These are phyloP conservation scores for Rhinatrema bivittatum DNA, from an alignment of 2,797 vertebrate genomes.

Conservation along the genomic window DNA sequence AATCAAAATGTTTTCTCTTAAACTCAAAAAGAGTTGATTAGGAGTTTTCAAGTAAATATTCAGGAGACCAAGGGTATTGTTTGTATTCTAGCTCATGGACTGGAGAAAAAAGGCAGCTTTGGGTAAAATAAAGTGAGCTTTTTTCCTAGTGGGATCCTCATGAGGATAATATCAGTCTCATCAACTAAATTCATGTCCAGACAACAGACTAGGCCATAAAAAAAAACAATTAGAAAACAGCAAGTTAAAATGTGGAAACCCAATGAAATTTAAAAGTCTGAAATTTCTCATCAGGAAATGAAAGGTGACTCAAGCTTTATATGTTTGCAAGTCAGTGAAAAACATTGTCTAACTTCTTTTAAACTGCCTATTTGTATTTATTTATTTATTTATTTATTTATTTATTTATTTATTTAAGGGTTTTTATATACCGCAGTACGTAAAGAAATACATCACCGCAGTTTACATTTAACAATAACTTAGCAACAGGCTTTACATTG, in stretches of 20 bases:
- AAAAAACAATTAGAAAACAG: background rate
- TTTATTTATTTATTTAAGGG: too few species aligned
- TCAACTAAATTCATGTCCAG: background rate
- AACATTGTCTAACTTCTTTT: too few species aligned
- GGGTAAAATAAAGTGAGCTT: background rate
- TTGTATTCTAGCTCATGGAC: background rate
- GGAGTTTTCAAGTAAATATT: background rate
- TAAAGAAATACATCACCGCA: too few species aligned
- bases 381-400: too few species aligned
- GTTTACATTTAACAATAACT: too few species aligned
- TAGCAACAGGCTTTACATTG: too few species aligned
- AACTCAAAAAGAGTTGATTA: background rate
- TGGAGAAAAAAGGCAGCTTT: background rate
- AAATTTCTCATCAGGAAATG: too few species aligned
- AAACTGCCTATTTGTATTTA: too few species aligned
- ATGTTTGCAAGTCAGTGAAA: too few species aligned
- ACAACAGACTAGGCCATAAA: too few species aligned
- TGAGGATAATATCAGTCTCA: background rate
- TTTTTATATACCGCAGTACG: too few species aligned
- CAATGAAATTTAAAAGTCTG: background rate
- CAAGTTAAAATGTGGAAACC: background rate
- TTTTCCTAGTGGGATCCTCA: rapidly evolving
- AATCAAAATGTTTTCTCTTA: background rate
- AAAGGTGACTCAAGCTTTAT: too few species aligned
- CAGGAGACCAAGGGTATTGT: rapidly evolving